Base-by-base conservation (phyloP, 2,888 invertebrate species). In the Drosophila helvetica region DNA sequence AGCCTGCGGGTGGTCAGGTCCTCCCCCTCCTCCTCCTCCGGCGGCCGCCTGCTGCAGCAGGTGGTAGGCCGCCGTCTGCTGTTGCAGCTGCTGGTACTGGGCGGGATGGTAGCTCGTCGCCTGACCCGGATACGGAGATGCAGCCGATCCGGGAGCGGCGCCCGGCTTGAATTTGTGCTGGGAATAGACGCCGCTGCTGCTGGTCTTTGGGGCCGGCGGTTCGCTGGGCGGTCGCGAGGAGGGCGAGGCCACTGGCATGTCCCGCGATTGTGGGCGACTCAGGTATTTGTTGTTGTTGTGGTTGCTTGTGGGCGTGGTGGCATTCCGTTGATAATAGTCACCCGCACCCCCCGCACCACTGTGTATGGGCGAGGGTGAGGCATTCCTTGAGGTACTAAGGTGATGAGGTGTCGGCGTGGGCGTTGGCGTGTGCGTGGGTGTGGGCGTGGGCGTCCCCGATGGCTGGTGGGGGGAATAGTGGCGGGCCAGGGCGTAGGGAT, bases 141-240 rank as follows among this genome's bases (percentile, higher is more conserved):
- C 57, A 19, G 74, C 67, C n/a, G 77, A 75, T 8, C 74, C 50
- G 9, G 73, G 57, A 5, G 55, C 45, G 30, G 62, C 53, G 2
- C 88, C 90, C 33, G 92, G 66, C 85, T 92, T 92, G 3, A 91
- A 89, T 83, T 92, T 92, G 62, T 92, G 92, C 73, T 92, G 92
- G 1, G 92, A 92, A 84, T 91, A 92, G 9, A 89, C 90, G 17
- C 91, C 91, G 3, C 90, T 46, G 46, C 17, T 18, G 46, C 17
- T 18, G 17, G 45, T 12, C 17, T 50, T 71, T 2, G 42, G 19
- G 54, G 68, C 78, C 1, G 86, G 80, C 6, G 81, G 81, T 25
- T 82, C 81, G 68, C 86, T 89, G 27, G 90, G 88, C 15, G 89
- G 88, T 12, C 89, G 80, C 4, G 90, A 86, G 18, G 85, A 78